Base-by-base conservation (phyloP, 2,888 invertebrate species). In the Anoplius nigerrimus region DNA sequence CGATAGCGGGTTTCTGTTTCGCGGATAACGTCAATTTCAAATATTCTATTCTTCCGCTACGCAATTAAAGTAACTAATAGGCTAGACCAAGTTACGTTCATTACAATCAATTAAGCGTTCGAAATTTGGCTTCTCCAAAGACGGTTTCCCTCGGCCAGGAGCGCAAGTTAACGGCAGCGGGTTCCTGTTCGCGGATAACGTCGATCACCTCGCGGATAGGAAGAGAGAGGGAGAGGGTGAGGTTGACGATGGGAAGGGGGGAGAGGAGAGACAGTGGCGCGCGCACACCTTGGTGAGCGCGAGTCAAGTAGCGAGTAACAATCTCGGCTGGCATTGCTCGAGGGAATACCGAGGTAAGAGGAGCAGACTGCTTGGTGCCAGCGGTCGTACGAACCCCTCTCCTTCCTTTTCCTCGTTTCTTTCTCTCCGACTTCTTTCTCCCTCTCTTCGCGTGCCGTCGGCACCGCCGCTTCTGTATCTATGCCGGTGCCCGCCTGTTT, bases 291-390 rank as follows among this genome's bases (percentile, higher is more conserved):
- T 71, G 63, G 71, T 62, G 67, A 67, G 48, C 57, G 57, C 63
- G 72, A 76, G 75, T 70, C 72, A 70, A 75, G 75, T 76, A 66
- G 68, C 75, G 78, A 75, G 69, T 56, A 52, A 72, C 34, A 34
- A 34, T 34, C 34, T 34, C 34, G 18, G 48, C 65, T 78, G 79
- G 76, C 78, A 78, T 79, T 79, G 78, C 78, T 78, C 70, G 74
- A 69, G 75, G 70, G 74, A 80, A 75, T 78, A 72, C 68, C 78
- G 81, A 80, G 80, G 82, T 74, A 82, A 80, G 75, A 80, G 79
- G 79, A 79, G 84, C 83, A 88, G 87, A 88, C 87, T 84, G 87
- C 86, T 77, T 85, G 87, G 87, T 87, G 87, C 87, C 87, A 86
- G 82, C 80, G 74, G 71, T 70, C 76, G 65, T 78, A 74, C 77